Evolutionary conservation across 2,113 vertebrate genomes (phyloP).

Genomic region (Aleadryas rufinucha): DNA sequence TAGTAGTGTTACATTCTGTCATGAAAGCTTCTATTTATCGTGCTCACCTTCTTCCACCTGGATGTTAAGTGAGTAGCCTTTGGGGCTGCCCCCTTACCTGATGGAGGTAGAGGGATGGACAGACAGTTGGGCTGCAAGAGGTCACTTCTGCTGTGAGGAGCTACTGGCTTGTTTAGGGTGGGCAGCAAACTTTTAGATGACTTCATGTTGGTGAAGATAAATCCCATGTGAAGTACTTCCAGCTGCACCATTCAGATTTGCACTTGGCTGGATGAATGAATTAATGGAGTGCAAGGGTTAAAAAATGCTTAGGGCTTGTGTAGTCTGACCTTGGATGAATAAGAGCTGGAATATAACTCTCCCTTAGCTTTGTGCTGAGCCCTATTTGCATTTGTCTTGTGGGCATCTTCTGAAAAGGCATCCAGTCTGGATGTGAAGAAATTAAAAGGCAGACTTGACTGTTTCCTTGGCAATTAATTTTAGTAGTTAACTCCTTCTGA

Average conservation of each 20-base stretch:
- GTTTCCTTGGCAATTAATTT: background rate
- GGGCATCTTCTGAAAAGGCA: background rate
- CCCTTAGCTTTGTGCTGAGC: background rate
- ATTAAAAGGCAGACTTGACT: background rate
- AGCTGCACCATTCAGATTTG: background rate
- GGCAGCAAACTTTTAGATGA: background rate
- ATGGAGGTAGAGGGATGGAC: background rate
- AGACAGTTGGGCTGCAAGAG: background rate
- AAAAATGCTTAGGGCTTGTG: background rate
- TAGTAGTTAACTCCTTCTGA: background rate
- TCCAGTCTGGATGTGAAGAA: background rate
- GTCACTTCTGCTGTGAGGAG: background rate
- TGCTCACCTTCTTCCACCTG: background rate
- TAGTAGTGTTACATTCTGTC: background rate
- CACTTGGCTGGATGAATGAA: background rate
- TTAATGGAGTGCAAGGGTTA: background rate
- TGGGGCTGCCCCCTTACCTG: background rate
- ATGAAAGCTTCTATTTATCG: background rate
- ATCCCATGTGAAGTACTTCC: background rate
- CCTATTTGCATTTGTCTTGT: background rate
- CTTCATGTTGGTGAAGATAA: background rate
- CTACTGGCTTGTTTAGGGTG: background rate
- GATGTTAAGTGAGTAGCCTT: rapidly evolving
- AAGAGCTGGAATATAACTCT: background rate
- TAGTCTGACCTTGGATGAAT: background rate